Evolutionary conservation across 2,888 invertebrate genomes (phyloP).

Genomic region (Panzeria rudis): DNA sequence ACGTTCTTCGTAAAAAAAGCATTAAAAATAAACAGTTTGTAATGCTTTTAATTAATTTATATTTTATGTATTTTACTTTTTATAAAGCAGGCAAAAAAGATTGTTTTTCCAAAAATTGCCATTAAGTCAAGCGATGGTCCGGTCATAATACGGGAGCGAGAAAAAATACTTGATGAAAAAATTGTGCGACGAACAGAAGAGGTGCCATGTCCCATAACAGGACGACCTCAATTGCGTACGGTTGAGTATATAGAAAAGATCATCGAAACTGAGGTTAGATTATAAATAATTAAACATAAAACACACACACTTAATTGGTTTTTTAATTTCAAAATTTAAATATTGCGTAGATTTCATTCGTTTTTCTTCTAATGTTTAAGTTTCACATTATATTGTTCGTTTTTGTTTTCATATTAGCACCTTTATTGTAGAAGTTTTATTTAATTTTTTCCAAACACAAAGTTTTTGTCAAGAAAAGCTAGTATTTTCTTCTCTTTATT

Average conservation of each 20-base stretch:
- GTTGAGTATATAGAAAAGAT: constrained; percentile 97
- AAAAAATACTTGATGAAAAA: constrained; percentile 94
- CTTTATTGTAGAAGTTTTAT: constrained; percentile 36
- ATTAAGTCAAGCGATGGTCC: constrained; percentile 93
- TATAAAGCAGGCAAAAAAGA: constrained; percentile 79
- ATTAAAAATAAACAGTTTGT: constrained; percentile 9
- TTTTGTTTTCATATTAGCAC: constrained; percentile 31
- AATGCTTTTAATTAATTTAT: constrained; percentile 52
- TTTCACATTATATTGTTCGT: background rate
- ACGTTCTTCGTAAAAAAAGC: background rate
- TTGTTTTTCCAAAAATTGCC: constrained; percentile 92
- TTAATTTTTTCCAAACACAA: constrained; percentile 11
- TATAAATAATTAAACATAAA: constrained; percentile 21
- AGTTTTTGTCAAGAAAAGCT: background rate
- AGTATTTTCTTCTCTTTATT: constrained; percentile 1
- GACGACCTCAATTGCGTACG: constrained; percentile 93
- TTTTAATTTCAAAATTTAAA: constrained; percentile 52
- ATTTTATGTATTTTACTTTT: constrained; percentile 63
- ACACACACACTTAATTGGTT: constrained; percentile 50
- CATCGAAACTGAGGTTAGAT: constrained; percentile 96
- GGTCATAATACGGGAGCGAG: constrained; percentile 93
- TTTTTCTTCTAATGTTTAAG: constrained; percentile 70
- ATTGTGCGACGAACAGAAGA: constrained; percentile 94
- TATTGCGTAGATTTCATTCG: constrained; percentile 44
- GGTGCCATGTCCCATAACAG: constrained; percentile 93